Base-by-base conservation (phyloP, 2,113 vertebrate species). In the Lepidothrix coronata region DNA sequence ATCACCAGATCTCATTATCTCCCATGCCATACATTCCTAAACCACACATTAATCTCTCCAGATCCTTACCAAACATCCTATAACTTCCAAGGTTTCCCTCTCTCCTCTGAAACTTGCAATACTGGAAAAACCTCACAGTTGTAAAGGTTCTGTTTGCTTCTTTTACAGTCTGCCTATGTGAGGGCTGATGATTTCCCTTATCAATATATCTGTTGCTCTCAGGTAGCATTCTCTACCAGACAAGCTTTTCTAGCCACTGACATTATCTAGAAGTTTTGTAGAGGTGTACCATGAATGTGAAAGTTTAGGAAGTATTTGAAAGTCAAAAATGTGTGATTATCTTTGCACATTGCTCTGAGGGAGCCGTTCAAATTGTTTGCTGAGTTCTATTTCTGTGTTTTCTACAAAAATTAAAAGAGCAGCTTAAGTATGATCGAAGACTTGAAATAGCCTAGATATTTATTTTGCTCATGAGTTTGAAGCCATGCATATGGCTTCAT, bases 181-280 rank as follows among this genome's bases (percentile, higher is more conserved):
- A 81, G 22, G 23, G 39, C 28, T 54, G 18, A 61, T 20, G 5
- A 62, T 33, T 71, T 35, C 48, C 30, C 14, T 5, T 41, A 58
- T 1, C 12, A 2, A 46, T 2, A 0, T 7, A 24, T 1, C 35
- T 51, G 43, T 23, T 35, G 31, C 19, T 68, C 30, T 57, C 62
- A 61, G 2, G 2, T 1, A 63, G 22, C 12, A 43, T 57, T 83
- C n/a, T 51, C 23, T 55, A 13, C 16, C 21, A 67, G 8, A 18
- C 24, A 63, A 44, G 44, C 22, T 66, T 55, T 65, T 67, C 33
- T 13, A 66, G 6, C 20, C 49, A n/a, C 20, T 62, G 28, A 33
- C 27, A 22, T 35, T 33, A 79, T 10, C 28, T 22, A 24, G 1
- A 55, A 35, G 67, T 33, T 77, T 31, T 75, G n/a, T 28, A 77